Evolutionary conservation across 2,888 invertebrate genomes (phyloP).

Genomic region (Cosmopolites sordidus): DNA sequence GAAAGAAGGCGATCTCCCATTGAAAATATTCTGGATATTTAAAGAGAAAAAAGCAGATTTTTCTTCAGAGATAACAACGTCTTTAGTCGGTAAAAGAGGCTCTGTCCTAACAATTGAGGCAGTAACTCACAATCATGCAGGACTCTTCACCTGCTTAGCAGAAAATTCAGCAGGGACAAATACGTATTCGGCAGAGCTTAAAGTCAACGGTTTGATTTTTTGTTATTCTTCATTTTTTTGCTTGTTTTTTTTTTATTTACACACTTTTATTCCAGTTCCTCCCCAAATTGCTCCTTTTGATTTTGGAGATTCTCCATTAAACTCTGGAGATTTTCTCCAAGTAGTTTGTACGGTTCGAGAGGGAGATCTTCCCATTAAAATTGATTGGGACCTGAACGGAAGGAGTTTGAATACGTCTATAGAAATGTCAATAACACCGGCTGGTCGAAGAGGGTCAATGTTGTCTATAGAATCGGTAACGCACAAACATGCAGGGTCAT

Average conservation of each 20-base stretch:
- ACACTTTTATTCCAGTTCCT: slow-evolving; percentile 50
- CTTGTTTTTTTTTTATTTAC: not conserved
- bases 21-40: slow-evolving; percentile 71
- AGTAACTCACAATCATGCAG: slow-evolving; percentile 54
- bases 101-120: slow-evolving; percentile 60
- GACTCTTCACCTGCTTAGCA: slow-evolving; percentile 56
- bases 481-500: slow-evolving; percentile 68
- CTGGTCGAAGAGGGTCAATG: slow-evolving; percentile 52
- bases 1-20: slow-evolving; percentile 72
- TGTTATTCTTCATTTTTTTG: not conserved
- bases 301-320: slow-evolving; percentile 60
- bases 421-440: slow-evolving; percentile 39
- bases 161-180: slow-evolving; percentile 53
- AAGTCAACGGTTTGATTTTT: slow-evolving; percentile 48
- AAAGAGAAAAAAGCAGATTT: slow-evolving; percentile 57
- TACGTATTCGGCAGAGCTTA: slow-evolving; percentile 50
- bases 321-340: slow-evolving; percentile 59
- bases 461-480: slow-evolving; percentile 64
- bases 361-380: slow-evolving; percentile 61
- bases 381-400: slow-evolving; percentile 60
- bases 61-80: slow-evolving; percentile 50
- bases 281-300: slow-evolving; percentile 63
- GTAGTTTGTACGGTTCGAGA: slow-evolving; percentile 60
- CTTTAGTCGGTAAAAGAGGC: slow-evolving; percentile 57
- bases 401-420: slow-evolving; percentile 38